A percentile compares a stretch with the other conserved stretches of the same genome.
These are phyloP conservation scores for Anorthoa munda DNA, from an alignment of 2,888 invertebrate species.

Conservation along the genomic window DNA sequence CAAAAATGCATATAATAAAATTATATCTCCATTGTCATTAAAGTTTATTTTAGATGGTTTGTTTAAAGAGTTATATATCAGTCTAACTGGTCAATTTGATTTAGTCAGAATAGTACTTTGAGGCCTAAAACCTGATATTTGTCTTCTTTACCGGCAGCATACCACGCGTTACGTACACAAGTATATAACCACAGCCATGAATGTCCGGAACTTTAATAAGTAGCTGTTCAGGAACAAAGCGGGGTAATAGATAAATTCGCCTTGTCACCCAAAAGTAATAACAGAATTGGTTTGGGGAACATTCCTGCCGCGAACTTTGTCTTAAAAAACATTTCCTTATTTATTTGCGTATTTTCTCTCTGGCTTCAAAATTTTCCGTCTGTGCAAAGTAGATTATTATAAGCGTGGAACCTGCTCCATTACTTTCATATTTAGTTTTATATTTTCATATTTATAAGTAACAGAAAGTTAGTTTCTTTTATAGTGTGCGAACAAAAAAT, in stretches of 20 bases:
- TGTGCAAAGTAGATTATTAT: neutral
- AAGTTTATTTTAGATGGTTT: too few relatives aligned
- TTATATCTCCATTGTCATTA: too few relatives aligned
- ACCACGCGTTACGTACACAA: neutral
- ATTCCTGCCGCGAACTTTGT: slow-evolving; percentile 7
- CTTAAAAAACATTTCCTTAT: slow-evolving; percentile 14
- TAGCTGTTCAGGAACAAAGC: neutral
- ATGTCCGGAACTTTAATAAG: neutral
- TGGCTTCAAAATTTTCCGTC: neutral
- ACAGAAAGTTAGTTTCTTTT: slow-evolving; percentile 18
- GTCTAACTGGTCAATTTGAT: too few relatives aligned
- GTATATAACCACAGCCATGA: neutral
- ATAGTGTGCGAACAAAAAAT: slow-evolving; percentile 20
- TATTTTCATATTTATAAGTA: slow-evolving; percentile 9
- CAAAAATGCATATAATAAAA: too few relatives aligned
- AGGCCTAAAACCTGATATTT: neutral
- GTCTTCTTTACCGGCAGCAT: neutral
- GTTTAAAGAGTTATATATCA: too few relatives aligned
- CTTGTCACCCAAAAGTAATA: slow-evolving; percentile 14
- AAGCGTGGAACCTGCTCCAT: neutral
- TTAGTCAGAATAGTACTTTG: too few relatives aligned
- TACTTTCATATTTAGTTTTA: neutral
- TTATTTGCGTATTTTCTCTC: slow-evolving; percentile 7
- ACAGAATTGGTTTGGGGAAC: neutral
- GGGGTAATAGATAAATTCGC: neutral